These are phyloP conservation scores for Sebastes nivosus DNA, from an alignment of 2,797 vertebrate genomes.

Conservation along the genomic window DNA sequence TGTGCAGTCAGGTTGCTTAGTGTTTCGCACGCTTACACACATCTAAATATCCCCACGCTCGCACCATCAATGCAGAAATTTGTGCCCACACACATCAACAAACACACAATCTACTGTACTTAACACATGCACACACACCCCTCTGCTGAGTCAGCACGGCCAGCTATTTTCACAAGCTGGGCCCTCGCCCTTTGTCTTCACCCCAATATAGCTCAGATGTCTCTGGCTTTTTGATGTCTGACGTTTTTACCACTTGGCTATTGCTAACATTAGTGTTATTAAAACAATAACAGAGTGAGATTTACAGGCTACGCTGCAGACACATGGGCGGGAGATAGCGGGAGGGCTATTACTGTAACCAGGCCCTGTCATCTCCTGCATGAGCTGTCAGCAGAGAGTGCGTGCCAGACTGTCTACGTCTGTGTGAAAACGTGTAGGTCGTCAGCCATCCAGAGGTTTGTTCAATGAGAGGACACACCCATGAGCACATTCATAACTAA, in stretches of 20 bases:
- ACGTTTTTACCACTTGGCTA: slow-evolving; percentile 65
- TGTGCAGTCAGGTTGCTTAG: slow-evolving; percentile 67
- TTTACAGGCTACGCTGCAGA: slow-evolving; percentile 69
- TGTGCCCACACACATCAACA: slow-evolving; percentile 36
- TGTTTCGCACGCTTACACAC: slow-evolving; percentile 54
- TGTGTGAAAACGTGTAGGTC: slow-evolving; percentile 13
- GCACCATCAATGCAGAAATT: slow-evolving; percentile 29
- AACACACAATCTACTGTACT: neutral
- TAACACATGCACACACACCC: slow-evolving; percentile 5
- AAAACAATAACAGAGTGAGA: slow-evolving; percentile 70
- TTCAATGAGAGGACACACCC: slow-evolving; percentile 18
- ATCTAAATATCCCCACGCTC: slow-evolving; percentile 21
- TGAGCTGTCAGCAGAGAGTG: slow-evolving; percentile 45
- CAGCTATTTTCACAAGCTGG: slow-evolving; percentile 75
- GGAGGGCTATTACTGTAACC: slow-evolving; percentile 60
- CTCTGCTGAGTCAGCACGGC: slow-evolving; percentile 72
- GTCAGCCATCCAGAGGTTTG: neutral
- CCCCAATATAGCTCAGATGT: slow-evolving; percentile 55
- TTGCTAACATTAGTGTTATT: slow-evolving; percentile 71
- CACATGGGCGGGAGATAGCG: slow-evolving; percentile 65
- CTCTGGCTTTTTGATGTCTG: slow-evolving; percentile 65
- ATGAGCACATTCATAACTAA: neutral
- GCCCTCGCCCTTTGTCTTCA: slow-evolving; percentile 62
- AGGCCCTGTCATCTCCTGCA: slow-evolving; percentile 59
- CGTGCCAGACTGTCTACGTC: slow-evolving; percentile 22